A percentile compares a stretch with the other conserved stretches of the same genome.
phyloP scores from a whole-genome alignment of 2,797 vertebrate genomes.

The Diplodus puntazzo region DNA sequence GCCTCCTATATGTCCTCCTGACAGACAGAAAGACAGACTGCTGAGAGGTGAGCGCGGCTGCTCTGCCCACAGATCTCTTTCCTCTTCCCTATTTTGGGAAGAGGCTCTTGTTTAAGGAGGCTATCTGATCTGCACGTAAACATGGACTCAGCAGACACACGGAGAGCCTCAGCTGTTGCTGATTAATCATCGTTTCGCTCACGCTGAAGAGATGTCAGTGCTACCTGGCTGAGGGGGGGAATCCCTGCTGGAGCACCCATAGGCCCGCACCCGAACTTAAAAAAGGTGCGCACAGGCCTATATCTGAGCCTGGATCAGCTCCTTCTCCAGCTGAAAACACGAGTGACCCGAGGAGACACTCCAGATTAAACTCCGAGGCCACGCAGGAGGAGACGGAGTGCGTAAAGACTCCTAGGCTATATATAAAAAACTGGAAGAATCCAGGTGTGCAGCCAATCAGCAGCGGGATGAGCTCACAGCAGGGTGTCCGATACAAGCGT shows the following conservation, averaged over 20 bases:
- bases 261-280: slow-evolving; percentile 46
- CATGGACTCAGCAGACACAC: slow-evolving; percentile 87
- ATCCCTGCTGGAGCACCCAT: slow-evolving; percentile 69
- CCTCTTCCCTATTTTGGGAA: slow-evolving; percentile 89
- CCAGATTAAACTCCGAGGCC: slow-evolving; percentile 5
- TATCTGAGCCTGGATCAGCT: not conserved
- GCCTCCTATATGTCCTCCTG: slow-evolving; percentile 8
- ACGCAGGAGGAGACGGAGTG: not conserved
- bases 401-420: not conserved
- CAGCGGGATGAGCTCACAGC: slow-evolving; percentile 9
- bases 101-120: slow-evolving; percentile 83
- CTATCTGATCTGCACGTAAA: slow-evolving; percentile 93
- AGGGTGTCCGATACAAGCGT: slow-evolving; percentile 28
- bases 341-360: not conserved
- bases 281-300: slow-evolving; percentile 11
- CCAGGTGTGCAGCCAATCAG: slow-evolving; percentile 63
- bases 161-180: slow-evolving; percentile 91
- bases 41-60: slow-evolving; percentile 34
- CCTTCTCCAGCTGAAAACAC: no score
- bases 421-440: not conserved
- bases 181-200: slow-evolving; percentile 86
- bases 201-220: slow-evolving; percentile 35
- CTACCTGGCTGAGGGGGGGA: slow-evolving; percentile 65
- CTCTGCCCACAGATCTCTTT: slow-evolving; percentile 57
- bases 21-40: slow-evolving; percentile 46